Conservation (phyloP, 1,140 invertebrate species). For the Calliphora vicina region DNA sequence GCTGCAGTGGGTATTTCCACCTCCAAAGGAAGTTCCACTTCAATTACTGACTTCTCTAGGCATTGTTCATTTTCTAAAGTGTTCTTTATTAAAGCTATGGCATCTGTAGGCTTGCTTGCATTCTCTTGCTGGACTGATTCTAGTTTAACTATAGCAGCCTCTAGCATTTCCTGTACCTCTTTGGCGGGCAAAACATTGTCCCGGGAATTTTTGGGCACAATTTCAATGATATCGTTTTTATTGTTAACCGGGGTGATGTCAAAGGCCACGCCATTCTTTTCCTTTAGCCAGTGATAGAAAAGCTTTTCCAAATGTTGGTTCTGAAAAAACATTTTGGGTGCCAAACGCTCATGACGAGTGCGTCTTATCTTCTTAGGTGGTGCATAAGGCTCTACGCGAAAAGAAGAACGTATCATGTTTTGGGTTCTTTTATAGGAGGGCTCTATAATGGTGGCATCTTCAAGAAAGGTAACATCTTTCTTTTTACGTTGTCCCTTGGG, state of each 20-base stretch:
- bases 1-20: neutral
- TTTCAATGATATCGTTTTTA: slow-evolving; percentile 49
- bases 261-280: slow-evolving; percentile 54
- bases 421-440: slow-evolving; percentile 49
- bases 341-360: slow-evolving; percentile 49
- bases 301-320: slow-evolving; percentile 53
- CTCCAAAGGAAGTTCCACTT: neutral
- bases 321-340: slow-evolving; percentile 52
- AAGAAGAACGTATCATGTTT: slow-evolving; percentile 44
- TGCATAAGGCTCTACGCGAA: slow-evolving; percentile 51
- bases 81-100: slow-evolving; percentile 48
- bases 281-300: slow-evolving; percentile 56
- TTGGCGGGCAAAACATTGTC: slow-evolving; percentile 39
- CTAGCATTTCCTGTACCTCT: slow-evolving; percentile 50
- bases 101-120: slow-evolving; percentile 4
- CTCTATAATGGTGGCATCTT: slow-evolving; percentile 6
- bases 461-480: slow-evolving; percentile 1
- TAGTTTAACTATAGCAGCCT: slow-evolving; percentile 56
- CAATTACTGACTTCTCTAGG: neutral
- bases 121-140: slow-evolving; percentile 39
- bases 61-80: slow-evolving; percentile 7
- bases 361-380: slow-evolving; percentile 60
- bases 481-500: slow-evolving; percentile 42
- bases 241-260: slow-evolving; percentile 46
- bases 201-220: slow-evolving; percentile 27